phyloP scores from a whole-genome alignment of 2,888 invertebrate species.

The Apodemia arnacis region DNA sequence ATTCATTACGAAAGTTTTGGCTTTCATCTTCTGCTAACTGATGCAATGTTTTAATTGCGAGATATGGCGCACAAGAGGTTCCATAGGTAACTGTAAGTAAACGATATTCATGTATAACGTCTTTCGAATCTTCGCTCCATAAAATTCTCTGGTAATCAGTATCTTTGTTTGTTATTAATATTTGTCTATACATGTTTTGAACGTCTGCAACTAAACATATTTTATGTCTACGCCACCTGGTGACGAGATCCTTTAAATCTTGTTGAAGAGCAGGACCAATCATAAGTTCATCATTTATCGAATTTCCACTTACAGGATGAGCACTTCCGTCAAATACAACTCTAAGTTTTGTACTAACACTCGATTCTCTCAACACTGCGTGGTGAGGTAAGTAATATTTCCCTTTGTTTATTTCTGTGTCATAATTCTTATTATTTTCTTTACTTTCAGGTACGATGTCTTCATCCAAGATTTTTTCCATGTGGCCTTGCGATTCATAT shows the following conservation, averaged over 20 bases:
- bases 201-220: conserved; percentile 71
- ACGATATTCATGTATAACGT: too few species aligned
- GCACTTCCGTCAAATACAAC: conserved; percentile 76
- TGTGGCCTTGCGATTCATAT: conserved; percentile 66
- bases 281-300: conserved; percentile 57
- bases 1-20: not conserved
- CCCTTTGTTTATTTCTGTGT: conserved; percentile 46
- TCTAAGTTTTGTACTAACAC: conserved; percentile 68
- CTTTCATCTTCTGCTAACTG: too few species aligned
- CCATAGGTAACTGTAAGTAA: too few species aligned
- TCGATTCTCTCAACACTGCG: conserved; percentile 60
- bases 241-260: conserved; percentile 63
- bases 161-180: conserved; percentile 46
- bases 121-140: too few species aligned
- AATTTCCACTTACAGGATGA: conserved; percentile 64
- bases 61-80: too few species aligned
- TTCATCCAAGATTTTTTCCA: conserved; percentile 49
- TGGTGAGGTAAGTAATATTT: conserved; percentile 78
- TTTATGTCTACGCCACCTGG: conserved; percentile 64
- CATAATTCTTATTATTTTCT: conserved; percentile 8
- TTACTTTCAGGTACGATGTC: too few species aligned
- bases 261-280: conserved; percentile 59
- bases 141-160: conserved; percentile 43
- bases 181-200: conserved; percentile 68
- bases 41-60: too few species aligned